Evolutionary conservation across 2,113 vertebrate species (phyloP), one percentile per base, ranked within the genome.

Genomic region (Scophthalmus maximus): DNA sequence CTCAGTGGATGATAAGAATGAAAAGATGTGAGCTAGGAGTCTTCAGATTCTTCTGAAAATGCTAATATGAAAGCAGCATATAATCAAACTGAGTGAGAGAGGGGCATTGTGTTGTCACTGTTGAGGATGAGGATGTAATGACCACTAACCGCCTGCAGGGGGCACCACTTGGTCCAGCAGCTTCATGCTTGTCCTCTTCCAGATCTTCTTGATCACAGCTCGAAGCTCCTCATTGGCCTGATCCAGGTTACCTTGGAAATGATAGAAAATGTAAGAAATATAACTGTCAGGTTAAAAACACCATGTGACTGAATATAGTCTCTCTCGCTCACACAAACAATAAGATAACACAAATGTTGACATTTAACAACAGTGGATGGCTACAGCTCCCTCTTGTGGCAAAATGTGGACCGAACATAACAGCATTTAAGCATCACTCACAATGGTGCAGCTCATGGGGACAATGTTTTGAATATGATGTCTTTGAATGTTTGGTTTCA

Each of bases 131-230:
- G 4, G 12, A 17, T 68, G 52, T 56, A n/a, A 29, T n/a, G 57
- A 86, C 25, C 64, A 97, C 95, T 96, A 85, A 99, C 98, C 97
- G 80, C 97, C 97, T 89, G 97, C 96, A 8, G 98, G 96, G 74
- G 98, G 98, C 56, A 98, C 97, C 40, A 99, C 96, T 96, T 99
- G 98, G 83, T 99, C 98, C 71, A 99, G 94, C 0, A 99, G 93
- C 57, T 99, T 99, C 96, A 98, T 97, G 90, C 96, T 99, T 0
- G 98, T 99, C 91, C 96, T 96, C 91, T 97, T 99, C 97, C 97
- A 99, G 76, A 99, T 99, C 91, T 98, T 99, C 94, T 98, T 99
- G 68, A 99, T 99, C 40, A 99, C 97, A 14, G 95, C 95, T 87
- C 98, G 90, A 8, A 99, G 94, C 76, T 99, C 98, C 86, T 99